Conservation (phyloP, 2,888 invertebrate species). For the Ecliptopera silaceata region DNA sequence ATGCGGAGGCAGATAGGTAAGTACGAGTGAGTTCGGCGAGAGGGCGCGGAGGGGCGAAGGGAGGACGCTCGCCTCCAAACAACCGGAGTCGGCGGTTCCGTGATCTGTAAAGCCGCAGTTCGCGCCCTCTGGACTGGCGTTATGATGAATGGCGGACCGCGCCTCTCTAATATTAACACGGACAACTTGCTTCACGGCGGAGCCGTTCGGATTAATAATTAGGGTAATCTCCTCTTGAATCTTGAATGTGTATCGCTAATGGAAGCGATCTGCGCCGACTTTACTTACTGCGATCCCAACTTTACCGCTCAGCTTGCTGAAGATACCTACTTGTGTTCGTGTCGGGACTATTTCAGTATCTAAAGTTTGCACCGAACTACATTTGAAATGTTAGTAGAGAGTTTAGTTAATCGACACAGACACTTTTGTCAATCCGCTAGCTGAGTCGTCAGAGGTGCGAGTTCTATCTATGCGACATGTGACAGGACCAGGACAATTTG, state of each 20-base stretch:
- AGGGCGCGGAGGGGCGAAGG: not conserved
- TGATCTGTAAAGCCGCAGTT: not conserved
- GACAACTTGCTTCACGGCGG: constrained; percentile 18
- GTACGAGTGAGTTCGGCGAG: not conserved
- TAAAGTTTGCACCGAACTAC: not conserved
- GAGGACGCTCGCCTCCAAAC: not conserved
- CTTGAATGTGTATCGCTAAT: constrained; percentile 27
- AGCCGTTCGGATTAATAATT: constrained; percentile 24
- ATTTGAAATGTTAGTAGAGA: not conserved
- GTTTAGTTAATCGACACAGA: no score
- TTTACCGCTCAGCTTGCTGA: constrained; percentile 19
- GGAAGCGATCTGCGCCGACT: constrained; percentile 14
- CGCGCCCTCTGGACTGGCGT: not conserved
- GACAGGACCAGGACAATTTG: no score
- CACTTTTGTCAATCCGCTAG: no score
- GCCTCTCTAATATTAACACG: constrained; percentile 5
- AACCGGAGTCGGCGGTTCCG: not conserved
- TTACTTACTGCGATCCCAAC: constrained; percentile 5
- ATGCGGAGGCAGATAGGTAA: constrained; percentile 9
- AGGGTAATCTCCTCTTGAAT: constrained; percentile 24
- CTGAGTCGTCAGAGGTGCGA: no score
- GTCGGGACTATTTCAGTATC: not conserved
- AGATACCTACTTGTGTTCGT: constrained; percentile 3
- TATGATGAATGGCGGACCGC: not conserved
- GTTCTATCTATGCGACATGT: no score